Conservation (phyloP, 2,797 vertebrate species). For the Melanotaenia boesemani region DNA sequence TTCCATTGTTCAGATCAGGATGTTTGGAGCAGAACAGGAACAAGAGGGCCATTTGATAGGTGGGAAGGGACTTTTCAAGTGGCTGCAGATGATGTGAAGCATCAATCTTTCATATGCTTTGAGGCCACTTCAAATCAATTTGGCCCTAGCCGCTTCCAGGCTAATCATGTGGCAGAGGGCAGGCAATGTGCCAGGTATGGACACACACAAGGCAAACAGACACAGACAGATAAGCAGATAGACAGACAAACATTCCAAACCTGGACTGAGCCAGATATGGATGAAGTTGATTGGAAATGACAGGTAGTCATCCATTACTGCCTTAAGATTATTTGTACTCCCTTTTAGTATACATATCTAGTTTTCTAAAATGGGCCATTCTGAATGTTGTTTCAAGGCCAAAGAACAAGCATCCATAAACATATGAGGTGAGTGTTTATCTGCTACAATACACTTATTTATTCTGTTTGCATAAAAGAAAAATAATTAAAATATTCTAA, state of each 20-base stretch:
- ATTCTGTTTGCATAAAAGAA: conserved; percentile 26
- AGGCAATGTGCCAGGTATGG: conserved; percentile 71
- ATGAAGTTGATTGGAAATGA: conserved; percentile 73
- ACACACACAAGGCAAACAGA: conserved; percentile 66
- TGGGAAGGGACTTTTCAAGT: conserved; percentile 68
- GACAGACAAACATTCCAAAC: conserved; percentile 73
- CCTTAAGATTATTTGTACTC: conserved; percentile 70
- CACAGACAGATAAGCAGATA: conserved; percentile 72
- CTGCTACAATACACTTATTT: conserved; percentile 3
- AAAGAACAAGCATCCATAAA: conserved; percentile 37
- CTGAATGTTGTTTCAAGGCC: conserved; percentile 44
- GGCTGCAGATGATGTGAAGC: conserved; percentile 73
- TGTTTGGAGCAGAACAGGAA: conserved; percentile 54
- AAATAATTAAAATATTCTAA: background rate
- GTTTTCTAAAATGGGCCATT: conserved; percentile 48
- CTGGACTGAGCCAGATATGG: conserved; percentile 70
- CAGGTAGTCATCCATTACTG: conserved; percentile 72
- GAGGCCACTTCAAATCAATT: conserved; percentile 86
- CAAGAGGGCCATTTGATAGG: conserved; percentile 64
- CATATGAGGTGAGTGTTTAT: conserved; percentile 23
- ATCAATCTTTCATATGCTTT: conserved; percentile 87
- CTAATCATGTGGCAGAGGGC: conserved; percentile 83
- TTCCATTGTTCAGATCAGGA: conserved; percentile 45
- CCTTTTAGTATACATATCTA: conserved; percentile 71
- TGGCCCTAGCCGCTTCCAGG: conserved; percentile 79